Evolutionary conservation across 2,888 invertebrate genomes (phyloP).

Genomic region (Lissocephala sabroskyi): DNA sequence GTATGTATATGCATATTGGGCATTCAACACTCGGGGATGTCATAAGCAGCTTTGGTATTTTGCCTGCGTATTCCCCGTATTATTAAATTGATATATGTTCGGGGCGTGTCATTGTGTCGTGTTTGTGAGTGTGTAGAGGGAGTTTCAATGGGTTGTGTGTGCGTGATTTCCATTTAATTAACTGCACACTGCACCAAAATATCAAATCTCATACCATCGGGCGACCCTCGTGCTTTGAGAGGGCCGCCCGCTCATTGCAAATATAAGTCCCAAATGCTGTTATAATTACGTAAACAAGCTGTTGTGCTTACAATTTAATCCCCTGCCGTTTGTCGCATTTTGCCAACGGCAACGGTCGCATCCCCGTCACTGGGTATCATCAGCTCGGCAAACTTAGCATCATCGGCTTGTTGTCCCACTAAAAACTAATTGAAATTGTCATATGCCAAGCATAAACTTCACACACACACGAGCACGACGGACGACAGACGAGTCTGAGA

Average conservation of each 20-base stretch:
- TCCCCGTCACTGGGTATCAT: too few species aligned
- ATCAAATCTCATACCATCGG: too few species aligned
- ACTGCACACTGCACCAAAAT: constrained; percentile 28
- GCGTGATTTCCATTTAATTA: constrained; percentile 42
- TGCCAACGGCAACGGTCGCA: too few species aligned
- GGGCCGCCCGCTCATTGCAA: constrained; percentile 20
- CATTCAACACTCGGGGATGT: constrained; percentile 4
- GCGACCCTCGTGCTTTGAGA: too few species aligned
- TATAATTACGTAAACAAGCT: constrained; percentile 40
- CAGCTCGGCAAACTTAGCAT: too few species aligned
- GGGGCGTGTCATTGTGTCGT: not conserved
- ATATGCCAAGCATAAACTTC: constrained; percentile 30
- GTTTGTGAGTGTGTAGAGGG: constrained; percentile 1
- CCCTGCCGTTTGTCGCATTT: too few species aligned
- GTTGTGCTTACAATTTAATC: constrained; percentile 32
- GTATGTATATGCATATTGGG: not conserved
- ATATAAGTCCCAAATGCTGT: constrained; percentile 28
- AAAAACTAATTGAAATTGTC: constrained; percentile 37
- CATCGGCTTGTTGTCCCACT: constrained; percentile 14
- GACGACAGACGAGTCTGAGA: too few species aligned
- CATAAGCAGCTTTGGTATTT: constrained; percentile 27
- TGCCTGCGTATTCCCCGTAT: constrained; percentile 22
- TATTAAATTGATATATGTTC: not conserved
- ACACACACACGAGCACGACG: too few species aligned
- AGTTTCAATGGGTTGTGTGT: not conserved